Evolutionary conservation across 2,888 invertebrate genomes (phyloP), one percentile per base, ranked within the genome.

Genomic region (Rhamnusium bicolor): DNA sequence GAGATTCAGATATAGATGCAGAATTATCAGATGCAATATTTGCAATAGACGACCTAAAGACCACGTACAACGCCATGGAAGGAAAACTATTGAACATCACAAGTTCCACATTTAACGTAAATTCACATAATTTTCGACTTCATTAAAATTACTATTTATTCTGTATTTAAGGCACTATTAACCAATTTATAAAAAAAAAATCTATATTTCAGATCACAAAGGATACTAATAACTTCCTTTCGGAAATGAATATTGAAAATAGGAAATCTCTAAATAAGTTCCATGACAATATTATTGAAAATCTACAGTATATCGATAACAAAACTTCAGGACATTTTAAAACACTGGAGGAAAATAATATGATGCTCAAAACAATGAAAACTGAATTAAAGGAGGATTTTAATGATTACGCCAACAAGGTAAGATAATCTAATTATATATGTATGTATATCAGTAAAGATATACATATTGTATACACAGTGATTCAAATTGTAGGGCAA

Each of bases 31-130:
- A 87, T 49, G 83, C 84, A 1, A 79, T 85, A 12, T 80, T 84
- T n/a, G 83, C 83, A 14, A 80, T 88, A n/a, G 88, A 88, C 51
- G 87, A 87, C 70, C 76, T 88, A 8, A 87, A 87, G 81, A 82
- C 77, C 19, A 79, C 80, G 10, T 77, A 82, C 63, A 73, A 68
- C 10, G 74, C 47, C n/a, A 79, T 83, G 32, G 86, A 86, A 71
- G 79, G 82, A 69, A 85, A 81, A 75, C 70, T 84, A 14, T 60
- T 80, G 8, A 86, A 86, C 65, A 71, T 79, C 14, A 84, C 84
- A 7, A 82, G 81, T 62, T 78, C 80, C 53, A 78, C 79, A n/a
- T 73, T 84, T 16, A 82, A 84, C 71, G 87, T 87, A 82, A 81
- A 77, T 66, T 66, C 27, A 2, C 5, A 18, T 47, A 12, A 51